Base-by-base conservation (phyloP, 2,113 vertebrate genomes). In the Anoplopoma fimbria region DNA sequence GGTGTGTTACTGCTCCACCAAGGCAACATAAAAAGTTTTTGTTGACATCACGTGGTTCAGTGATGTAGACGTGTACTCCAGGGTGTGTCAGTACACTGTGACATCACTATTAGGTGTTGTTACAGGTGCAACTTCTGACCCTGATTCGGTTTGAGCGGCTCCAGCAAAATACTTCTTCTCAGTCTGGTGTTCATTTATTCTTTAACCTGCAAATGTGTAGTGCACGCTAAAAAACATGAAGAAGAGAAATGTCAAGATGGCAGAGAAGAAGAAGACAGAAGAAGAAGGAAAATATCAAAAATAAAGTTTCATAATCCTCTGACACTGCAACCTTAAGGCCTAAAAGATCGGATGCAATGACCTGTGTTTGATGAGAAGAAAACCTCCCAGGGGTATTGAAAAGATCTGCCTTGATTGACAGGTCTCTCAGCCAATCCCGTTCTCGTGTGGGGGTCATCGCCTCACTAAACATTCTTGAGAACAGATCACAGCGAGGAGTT, bases 401-500 rank as follows among this genome's bases (percentile, higher is more conserved):
- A 25, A 38, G 51, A 31, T 42, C 14, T 13, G 29, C 2, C 42
- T 49, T 49, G n/a, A 68, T 23, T 69, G 65, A 47, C 21, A 25
- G 57, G 27, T 47, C 51, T 27, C 33, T 27, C 23, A 53, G 12
- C 29, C n/a, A 21, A 1, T 62, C 60, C 1, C 60, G 5, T 4
- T 29, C 25, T 27, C n/a, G 29, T 3, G 31, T 53, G 31, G 47
- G n/a, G 64, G 4, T 31, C 25, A 5, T 38, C 36, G 15, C 23
- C 61, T 70, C 10, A 9, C 31, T 7, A 4, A 21, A 38, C 27
- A 0, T 9, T 69, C 29, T 25, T 1, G 34, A 67, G 70, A 83
- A 57, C 45, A 49, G 57, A 63, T 79, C 88, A 71, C 84, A 87
- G 81, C 17, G 17, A 88, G 83, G 64, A 78, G 70, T 81, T 81